These are phyloP conservation scores for Chionodraco myersi DNA, from an alignment of 2,113 vertebrate species.

Conservation along the genomic window DNA sequence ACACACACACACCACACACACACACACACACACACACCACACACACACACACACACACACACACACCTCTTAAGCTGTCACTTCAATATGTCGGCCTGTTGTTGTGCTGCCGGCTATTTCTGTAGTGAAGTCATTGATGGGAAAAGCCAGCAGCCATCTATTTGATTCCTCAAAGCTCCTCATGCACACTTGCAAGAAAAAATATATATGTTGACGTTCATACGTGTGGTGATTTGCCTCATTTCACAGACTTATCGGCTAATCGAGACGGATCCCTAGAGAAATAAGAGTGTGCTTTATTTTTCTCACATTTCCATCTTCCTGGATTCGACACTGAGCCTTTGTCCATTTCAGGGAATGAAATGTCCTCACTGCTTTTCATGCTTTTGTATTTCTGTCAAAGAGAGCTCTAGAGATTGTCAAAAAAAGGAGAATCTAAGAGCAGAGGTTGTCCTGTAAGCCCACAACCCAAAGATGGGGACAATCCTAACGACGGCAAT, in stretches of 20 bases:
- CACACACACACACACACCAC: no score
- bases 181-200: neutral
- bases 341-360: constrained; percentile 1
- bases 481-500: constrained; percentile 5
- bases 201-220: neutral
- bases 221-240: constrained; percentile 15
- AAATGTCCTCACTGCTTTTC: neutral
- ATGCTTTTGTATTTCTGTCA: constrained; percentile 10
- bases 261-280: constrained; percentile 54
- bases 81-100: constrained; percentile 39
- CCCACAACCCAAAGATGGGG: constrained; percentile 4
- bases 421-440: neutral
- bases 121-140: constrained; percentile 53
- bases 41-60: no score
- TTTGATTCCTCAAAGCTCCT: neutral
- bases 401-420: neutral
- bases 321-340: constrained; percentile 10
- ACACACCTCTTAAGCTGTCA: no score
- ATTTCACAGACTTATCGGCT: constrained; percentile 43
- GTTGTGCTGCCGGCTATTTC: constrained; percentile 42
- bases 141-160: constrained; percentile 6
- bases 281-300: constrained; percentile 26
- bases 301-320: constrained; percentile 48
- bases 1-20: no score
- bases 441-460: neutral